These are phyloP conservation scores for Macrobrachium rosenbergii DNA, from an alignment of 1,140 invertebrate genomes.

Conservation along the genomic window DNA sequence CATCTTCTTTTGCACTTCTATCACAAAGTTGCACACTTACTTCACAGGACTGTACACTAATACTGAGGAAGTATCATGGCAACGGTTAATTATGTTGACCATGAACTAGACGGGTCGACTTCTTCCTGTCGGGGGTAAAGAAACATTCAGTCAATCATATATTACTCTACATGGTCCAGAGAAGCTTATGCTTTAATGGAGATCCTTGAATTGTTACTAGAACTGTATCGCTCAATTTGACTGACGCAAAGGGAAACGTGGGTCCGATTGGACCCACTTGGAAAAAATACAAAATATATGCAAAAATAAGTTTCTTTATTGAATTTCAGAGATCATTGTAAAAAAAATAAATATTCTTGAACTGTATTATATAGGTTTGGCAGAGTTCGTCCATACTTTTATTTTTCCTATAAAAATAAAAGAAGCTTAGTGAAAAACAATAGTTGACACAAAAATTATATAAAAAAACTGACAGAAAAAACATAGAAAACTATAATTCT, in stretches of 20 bases:
- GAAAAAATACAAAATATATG: constrained; percentile 3
- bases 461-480: neutral
- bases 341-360: neutral
- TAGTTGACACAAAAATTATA: constrained; percentile 1
- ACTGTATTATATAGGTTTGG: neutral
- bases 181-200: too few species aligned
- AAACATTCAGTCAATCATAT: too few species aligned
- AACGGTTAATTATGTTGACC: too few species aligned
- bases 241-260: neutral
- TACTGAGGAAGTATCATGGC: too few species aligned
- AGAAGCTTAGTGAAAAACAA: constrained; percentile 1
- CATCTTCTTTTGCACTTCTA: too few species aligned
- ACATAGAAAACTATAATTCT: neutral
- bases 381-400: constrained; percentile 17
- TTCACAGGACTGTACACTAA: too few species aligned
- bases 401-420: neutral
- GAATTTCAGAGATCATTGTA: neutral
- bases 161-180: too few species aligned
- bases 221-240: constrained; percentile 2
- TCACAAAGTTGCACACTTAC: too few species aligned
- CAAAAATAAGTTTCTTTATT: constrained; percentile 1
- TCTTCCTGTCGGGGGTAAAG: too few species aligned
- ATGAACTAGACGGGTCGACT: too few species aligned
- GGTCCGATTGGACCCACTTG: constrained; percentile 16
- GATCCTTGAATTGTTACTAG: too few species aligned